Conservation (phyloP, 2,113 vertebrate genomes). For the Pyrgilauda ruficollis region DNA sequence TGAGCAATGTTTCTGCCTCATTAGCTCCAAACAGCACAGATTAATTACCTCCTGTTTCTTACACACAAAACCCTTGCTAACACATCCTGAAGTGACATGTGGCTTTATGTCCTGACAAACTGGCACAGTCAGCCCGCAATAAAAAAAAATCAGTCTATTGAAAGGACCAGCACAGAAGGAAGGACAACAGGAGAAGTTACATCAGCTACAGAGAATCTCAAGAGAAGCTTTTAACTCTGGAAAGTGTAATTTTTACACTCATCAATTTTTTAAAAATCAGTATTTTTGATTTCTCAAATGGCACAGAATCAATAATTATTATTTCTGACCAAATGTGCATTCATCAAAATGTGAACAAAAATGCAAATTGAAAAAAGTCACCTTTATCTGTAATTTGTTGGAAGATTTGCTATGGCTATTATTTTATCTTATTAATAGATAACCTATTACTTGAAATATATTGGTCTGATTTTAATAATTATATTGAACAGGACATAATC, state of each 20-base stretch:
- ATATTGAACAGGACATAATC: background rate
- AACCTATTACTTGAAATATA: background rate
- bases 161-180: background rate
- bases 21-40: conserved; percentile 5
- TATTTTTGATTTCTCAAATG: background rate
- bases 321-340: background rate
- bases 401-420: background rate
- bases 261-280: background rate
- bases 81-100: background rate
- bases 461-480: background rate
- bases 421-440: background rate
- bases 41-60: conserved; percentile 21
- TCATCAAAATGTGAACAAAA: background rate
- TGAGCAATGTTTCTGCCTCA: background rate
- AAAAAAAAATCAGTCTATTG: background rate
- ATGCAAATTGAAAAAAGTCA: background rate
- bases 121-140: background rate
- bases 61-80: background rate
- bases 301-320: background rate
- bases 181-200: background rate
- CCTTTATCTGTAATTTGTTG: background rate
- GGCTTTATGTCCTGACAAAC: background rate
- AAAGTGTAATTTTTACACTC: background rate
- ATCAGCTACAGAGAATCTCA: background rate
- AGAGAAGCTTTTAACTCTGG: background rate